Percentiles rank a stretch among this genome's conserved stretches.
phyloP scores from a whole-genome alignment of 2,888 invertebrate genomes.

The Lydus trimaculatus region DNA sequence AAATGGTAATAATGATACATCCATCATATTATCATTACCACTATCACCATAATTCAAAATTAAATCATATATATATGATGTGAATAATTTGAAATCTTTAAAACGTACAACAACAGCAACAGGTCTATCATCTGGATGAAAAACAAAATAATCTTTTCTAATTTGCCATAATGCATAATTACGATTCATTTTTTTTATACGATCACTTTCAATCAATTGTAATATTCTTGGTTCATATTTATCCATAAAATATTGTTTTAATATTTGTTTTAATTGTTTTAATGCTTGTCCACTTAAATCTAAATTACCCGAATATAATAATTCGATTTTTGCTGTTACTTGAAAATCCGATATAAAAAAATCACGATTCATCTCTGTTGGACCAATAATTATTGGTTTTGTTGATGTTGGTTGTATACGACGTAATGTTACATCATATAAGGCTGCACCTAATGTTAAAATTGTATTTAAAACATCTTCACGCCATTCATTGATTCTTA shows the following conservation, averaged over 20 bases:
- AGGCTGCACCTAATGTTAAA: not conserved
- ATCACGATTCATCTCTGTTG: not conserved
- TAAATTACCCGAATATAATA: not conserved
- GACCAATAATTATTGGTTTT: not conserved
- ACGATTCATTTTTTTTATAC: not conserved
- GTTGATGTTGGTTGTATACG: not conserved
- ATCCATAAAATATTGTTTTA: too few relatives aligned
- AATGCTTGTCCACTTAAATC: not conserved
- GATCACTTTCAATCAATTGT: not conserved
- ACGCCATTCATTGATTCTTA: not conserved
- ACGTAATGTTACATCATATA: not conserved
- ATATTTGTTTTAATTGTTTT: not conserved
- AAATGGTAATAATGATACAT: not conserved
- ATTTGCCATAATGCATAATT: constrained; percentile 43
- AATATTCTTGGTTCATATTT: not conserved
- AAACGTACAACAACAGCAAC: not conserved
- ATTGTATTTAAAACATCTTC: not conserved
- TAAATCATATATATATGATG: not conserved
- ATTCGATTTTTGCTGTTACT: not conserved
- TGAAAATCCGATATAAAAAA: not conserved
- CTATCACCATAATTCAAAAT: too few relatives aligned
- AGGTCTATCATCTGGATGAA: constrained; percentile 52
- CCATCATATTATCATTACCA: not conserved
- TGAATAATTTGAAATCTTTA: not conserved
- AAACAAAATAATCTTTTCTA: constrained; percentile 45